Evolutionary conservation across 1,140 invertebrate genomes (phyloP).

Genomic region (Drosophila pseudoananassae): DNA sequence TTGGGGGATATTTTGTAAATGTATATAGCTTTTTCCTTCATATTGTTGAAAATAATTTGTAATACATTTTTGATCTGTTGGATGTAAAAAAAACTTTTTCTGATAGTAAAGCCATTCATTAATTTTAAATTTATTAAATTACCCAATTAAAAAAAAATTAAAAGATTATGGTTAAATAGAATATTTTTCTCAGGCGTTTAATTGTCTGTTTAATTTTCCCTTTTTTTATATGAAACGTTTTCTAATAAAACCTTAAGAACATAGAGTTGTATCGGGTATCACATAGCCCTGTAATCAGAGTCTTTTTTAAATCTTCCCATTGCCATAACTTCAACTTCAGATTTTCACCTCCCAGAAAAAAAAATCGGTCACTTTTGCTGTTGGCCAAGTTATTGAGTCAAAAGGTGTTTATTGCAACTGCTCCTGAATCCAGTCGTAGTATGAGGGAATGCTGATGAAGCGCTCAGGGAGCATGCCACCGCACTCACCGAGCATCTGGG

Average conservation of each 20-base stretch:
- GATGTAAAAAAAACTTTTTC: too few species aligned
- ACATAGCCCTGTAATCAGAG: background rate
- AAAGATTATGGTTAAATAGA: too few species aligned
- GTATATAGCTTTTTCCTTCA: background rate
- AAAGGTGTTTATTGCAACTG: conserved; percentile 49
- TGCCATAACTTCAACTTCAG: background rate
- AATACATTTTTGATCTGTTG: too few species aligned
- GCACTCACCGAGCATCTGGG: conserved; percentile 59
- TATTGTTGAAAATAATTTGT: too few species aligned
- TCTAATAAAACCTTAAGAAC: too few species aligned
- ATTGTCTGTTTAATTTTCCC: too few species aligned
- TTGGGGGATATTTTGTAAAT: background rate
- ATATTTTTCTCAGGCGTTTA: too few species aligned
- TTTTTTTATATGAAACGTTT: too few species aligned
- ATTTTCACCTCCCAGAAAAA: background rate
- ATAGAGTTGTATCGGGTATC: background rate
- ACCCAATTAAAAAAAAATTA: too few species aligned
- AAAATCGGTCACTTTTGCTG: background rate
- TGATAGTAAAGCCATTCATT: too few species aligned
- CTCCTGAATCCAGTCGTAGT: conserved; percentile 66
- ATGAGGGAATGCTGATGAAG: conserved; percentile 64
- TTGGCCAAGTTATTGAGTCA: background rate
- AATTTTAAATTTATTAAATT: too few species aligned
- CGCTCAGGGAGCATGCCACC: conserved; percentile 67
- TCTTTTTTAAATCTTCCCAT: background rate